Conservation (phyloP, 2,888 invertebrate genomes). For the Cantharis rustica region DNA sequence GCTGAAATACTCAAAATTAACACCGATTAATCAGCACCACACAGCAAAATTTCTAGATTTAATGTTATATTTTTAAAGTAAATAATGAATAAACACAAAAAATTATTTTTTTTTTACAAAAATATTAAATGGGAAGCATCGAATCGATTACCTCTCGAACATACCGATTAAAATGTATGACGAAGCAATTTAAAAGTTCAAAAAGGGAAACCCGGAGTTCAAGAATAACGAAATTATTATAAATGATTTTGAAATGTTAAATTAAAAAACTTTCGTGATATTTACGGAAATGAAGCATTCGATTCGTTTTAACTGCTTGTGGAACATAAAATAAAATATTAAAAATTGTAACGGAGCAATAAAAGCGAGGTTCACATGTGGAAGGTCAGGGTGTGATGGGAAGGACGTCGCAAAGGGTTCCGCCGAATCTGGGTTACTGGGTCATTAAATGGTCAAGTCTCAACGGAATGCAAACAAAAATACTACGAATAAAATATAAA, state of each 20-base stretch:
- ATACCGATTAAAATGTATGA: background rate
- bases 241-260: background rate
- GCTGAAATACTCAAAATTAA: no score
- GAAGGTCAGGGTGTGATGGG: background rate
- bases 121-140: background rate
- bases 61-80: no score
- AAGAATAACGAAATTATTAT: background rate
- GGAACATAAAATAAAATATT: no score
- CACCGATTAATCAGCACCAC: no score
- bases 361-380: background rate
- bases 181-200: constrained; percentile 4
- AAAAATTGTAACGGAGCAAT: background rate
- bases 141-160: background rate
- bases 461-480: background rate
- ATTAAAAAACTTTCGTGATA: background rate
- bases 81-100: background rate
- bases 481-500: no score
- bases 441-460: background rate
- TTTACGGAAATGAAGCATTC: no score
- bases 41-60: no score
- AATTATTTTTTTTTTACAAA: background rate
- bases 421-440: background rate
- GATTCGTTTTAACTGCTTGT: no score
- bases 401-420: background rate
- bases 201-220: background rate